phyloP scores from a whole-genome alignment of 2,888 invertebrate species.

The Laothoe populi region DNA sequence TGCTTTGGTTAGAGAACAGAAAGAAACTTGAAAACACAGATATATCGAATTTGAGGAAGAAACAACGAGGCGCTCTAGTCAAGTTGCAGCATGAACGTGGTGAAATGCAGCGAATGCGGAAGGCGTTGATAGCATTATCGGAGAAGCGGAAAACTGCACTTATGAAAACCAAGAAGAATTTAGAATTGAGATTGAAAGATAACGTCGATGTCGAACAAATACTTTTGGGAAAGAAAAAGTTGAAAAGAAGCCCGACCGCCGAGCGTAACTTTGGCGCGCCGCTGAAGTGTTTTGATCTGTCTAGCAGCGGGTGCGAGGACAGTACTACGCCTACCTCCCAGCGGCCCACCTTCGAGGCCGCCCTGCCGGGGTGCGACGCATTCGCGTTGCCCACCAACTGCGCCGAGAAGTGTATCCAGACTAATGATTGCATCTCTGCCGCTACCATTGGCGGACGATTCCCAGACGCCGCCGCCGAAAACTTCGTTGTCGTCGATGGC shows the following conservation, averaged over 20 bases:
- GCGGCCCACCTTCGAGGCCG: constrained; percentile 42
- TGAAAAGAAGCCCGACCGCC: constrained; percentile 54
- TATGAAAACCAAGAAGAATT: constrained; percentile 75
- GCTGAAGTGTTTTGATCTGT: constrained; percentile 75
- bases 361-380: constrained; percentile 29
- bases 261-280: constrained; percentile 63
- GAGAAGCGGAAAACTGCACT: constrained; percentile 74
- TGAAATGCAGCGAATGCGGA: constrained; percentile 86
- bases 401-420: constrained; percentile 72
- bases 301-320: constrained; percentile 76
- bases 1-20: constrained; percentile 77
- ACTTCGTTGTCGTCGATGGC: constrained; percentile 72
- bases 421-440: constrained; percentile 54
- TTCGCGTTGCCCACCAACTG: constrained; percentile 34
- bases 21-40: constrained; percentile 77
- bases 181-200: constrained; percentile 69
- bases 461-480: constrained; percentile 58
- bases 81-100: constrained; percentile 88
- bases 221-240: constrained; percentile 67
- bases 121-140: constrained; percentile 70
- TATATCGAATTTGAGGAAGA: constrained; percentile 85
- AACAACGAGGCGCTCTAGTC: constrained; percentile 86
- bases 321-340: constrained; percentile 54
- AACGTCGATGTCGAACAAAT: constrained; percentile 71
- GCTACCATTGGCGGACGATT: constrained; percentile 40